A percentile compares a stretch with the other conserved stretches of the same genome.
Evolutionary conservation across 1,140 invertebrate genomes (phyloP).

Genomic region (Adelges cooleyi): DNA sequence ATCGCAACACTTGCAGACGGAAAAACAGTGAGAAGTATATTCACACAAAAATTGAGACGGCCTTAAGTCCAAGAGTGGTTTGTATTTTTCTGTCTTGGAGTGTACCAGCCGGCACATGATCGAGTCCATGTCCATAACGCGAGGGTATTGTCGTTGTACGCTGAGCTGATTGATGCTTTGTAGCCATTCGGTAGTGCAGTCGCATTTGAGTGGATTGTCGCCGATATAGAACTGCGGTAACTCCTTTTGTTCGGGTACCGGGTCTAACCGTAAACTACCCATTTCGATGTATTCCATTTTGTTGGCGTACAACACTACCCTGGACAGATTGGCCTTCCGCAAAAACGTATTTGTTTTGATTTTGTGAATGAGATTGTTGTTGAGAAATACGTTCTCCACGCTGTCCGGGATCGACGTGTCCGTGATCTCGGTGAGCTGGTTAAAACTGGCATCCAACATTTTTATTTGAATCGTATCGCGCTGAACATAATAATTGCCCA

Average conservation of each 20-base stretch:
- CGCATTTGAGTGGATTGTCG: conserved; percentile 75
- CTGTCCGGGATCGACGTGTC: conserved; percentile 60
- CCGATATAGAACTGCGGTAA: conserved; percentile 77
- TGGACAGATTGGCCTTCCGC: conserved; percentile 66
- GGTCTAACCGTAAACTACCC: conserved; percentile 59
- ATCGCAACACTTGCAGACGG: conserved; percentile 86
- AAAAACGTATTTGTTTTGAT: conserved; percentile 73
- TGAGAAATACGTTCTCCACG: conserved; percentile 65
- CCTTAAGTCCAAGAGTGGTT: conserved; percentile 55
- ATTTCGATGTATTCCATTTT: conserved; percentile 70
- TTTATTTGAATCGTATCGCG: conserved; percentile 54
- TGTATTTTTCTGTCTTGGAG: conserved; percentile 47
- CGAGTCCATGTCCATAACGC: conserved; percentile 80
- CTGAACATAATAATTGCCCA: conserved; percentile 60
- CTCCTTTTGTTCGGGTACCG: conserved; percentile 52
- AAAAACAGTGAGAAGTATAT: conserved; percentile 85
- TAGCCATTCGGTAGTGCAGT: conserved; percentile 80
- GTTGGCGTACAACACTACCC: conserved; percentile 76
- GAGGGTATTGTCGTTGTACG: conserved; percentile 62
- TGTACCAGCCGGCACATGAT: conserved; percentile 82
- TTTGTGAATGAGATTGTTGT: conserved; percentile 66
- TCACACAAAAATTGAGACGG: conserved; percentile 68
- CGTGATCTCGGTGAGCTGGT: conserved; percentile 61
- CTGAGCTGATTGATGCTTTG: conserved; percentile 63
- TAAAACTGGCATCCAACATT: conserved; percentile 71